Evolutionary conservation across 2,888 invertebrate genomes (phyloP).

Genomic region (Eueremaeus valkanovi): DNA sequence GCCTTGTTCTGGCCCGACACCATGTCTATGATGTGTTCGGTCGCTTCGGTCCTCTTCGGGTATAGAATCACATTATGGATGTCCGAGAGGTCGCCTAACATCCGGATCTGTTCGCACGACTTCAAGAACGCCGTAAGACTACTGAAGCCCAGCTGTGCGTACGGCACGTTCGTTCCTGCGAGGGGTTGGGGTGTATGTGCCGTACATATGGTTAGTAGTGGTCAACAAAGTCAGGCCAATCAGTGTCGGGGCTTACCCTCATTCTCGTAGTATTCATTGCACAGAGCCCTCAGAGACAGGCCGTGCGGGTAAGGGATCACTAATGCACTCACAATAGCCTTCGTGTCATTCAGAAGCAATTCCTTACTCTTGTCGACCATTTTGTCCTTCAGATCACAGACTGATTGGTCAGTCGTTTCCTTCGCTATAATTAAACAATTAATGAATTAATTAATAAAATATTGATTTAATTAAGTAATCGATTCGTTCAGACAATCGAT

Average conservation of each 20-base stretch:
- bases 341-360: background rate
- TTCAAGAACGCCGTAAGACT: background rate
- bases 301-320: slow-evolving; percentile 5
- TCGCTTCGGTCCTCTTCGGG: background rate
- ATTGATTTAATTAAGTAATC: too few species aligned
- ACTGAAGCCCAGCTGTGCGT: background rate
- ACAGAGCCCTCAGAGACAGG: background rate
- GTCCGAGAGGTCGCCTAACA: slow-evolving; percentile 1
- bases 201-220: background rate
- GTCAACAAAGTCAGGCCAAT: background rate
- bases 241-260: background rate
- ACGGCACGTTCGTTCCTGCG: background rate
- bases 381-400: too few species aligned
- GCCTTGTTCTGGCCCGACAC: background rate
- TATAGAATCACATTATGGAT: background rate
- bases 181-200: background rate
- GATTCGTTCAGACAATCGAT: too few species aligned
- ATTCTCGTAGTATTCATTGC: slow-evolving; percentile 1
- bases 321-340: background rate
- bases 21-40: background rate
- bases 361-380: background rate
- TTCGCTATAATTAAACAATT: too few species aligned
- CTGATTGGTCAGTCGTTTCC: too few species aligned
- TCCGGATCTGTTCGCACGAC: background rate
- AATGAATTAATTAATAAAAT: too few species aligned